Percentiles rank a stretch among this genome's conserved stretches.
phyloP scores from a whole-genome alignment of 30 jellyfish, hydroid and myxozoan genomes.

The Rhopilema esculentum region DNA sequence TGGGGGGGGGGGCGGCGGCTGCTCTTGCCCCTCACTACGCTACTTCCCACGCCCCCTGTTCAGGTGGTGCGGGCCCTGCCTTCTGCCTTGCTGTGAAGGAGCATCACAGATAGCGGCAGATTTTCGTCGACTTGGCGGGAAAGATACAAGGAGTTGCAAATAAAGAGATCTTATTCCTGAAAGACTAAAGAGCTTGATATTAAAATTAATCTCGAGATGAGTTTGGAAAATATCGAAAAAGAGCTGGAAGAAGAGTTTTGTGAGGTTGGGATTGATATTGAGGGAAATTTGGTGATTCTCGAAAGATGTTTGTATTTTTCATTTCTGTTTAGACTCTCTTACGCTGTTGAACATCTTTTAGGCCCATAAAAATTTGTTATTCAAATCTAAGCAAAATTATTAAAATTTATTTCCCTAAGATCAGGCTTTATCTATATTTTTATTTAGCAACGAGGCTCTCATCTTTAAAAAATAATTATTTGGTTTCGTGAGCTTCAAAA shows the following conservation, averaged over 20 bases:
- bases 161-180: no score
- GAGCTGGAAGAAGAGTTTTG: slow-evolving; percentile 77
- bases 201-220: slow-evolving; percentile 4
- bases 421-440: no score
- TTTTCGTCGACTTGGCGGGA: not conserved
- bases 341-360: no score
- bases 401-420: not conserved
- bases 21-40: no score
- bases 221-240: slow-evolving; percentile 63
- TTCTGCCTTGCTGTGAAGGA: not conserved
- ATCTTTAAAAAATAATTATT: no score
- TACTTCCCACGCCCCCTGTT: no score
- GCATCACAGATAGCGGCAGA: not conserved
- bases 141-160: not conserved
- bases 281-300: slow-evolving; percentile 78
- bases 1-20: no score
- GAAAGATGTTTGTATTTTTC: slow-evolving; percentile 70
- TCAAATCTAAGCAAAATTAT: no score
- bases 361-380: no score
- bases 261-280: slow-evolving; percentile 90
- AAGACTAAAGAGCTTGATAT: not conserved
- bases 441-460: no score
- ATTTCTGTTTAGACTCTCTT: no score
- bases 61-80: no score
- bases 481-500: not conserved